Evolutionary conservation across 2,888 invertebrate species (phyloP).

Genomic region (Achlya flavicornis): DNA sequence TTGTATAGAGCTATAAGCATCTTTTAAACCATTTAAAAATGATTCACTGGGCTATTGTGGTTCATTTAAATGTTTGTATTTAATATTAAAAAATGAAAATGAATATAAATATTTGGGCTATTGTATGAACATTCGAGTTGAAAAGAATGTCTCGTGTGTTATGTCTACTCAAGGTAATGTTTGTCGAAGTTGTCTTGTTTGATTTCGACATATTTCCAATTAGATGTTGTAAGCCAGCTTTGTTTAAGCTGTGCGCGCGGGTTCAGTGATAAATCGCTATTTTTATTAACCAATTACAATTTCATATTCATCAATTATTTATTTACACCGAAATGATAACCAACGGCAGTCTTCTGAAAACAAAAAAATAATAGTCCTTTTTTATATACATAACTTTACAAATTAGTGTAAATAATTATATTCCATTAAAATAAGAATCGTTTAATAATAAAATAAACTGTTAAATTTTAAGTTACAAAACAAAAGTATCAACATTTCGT

Average conservation of each 20-base stretch:
- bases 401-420: slow-evolving; percentile 72
- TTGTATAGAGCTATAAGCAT: slow-evolving; percentile 41
- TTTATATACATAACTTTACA: slow-evolving; percentile 67
- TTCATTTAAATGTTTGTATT: slow-evolving; percentile 44
- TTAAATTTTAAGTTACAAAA: slow-evolving; percentile 52
- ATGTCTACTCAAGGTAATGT: slow-evolving; percentile 50
- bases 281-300: slow-evolving; percentile 49
- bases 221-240: slow-evolving; percentile 38
- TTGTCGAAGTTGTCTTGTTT: slow-evolving; percentile 47
- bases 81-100: slow-evolving; percentile 58
- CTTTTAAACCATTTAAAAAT: slow-evolving; percentile 58
- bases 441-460: slow-evolving; percentile 53
- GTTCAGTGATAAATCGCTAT: slow-evolving; percentile 80
- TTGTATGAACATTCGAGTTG: slow-evolving; percentile 65
- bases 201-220: slow-evolving; percentile 48
- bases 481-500: slow-evolving; percentile 70
- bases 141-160: slow-evolving; percentile 76
- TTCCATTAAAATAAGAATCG: slow-evolving; percentile 55
- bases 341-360: slow-evolving; percentile 81
- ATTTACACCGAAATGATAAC: slow-evolving; percentile 65
- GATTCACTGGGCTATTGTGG: slow-evolving; percentile 79
- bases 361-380: slow-evolving; percentile 59
- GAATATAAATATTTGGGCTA: slow-evolving; percentile 72
- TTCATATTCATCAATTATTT: slow-evolving; percentile 43
- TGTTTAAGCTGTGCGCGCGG: slow-evolving; percentile 35